Conservation (phyloP, 2,797 vertebrate genomes). For the Triplophysa bombifrons region DNA sequence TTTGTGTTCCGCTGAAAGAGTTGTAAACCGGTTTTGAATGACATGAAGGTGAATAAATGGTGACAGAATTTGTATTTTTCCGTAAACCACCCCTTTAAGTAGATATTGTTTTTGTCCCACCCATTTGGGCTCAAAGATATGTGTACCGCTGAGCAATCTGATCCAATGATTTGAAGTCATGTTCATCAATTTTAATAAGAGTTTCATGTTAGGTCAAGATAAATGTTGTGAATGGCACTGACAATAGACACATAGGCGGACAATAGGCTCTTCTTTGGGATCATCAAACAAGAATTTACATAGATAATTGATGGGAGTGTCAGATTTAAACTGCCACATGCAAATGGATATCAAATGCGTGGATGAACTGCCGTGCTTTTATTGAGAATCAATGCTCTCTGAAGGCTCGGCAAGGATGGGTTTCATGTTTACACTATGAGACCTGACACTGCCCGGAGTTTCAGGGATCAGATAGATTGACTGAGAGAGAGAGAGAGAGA, state of each 20-base stretch:
- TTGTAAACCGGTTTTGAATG: too few relatives aligned
- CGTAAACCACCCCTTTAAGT: neutral
- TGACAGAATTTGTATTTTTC: too few relatives aligned
- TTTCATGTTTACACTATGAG: slow-evolving; percentile 46
- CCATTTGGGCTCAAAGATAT: neutral
- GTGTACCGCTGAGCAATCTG: neutral
- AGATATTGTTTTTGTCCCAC: neutral
- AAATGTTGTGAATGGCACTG: neutral
- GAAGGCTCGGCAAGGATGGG: slow-evolving; percentile 44
- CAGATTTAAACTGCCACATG: slow-evolving; percentile 8
- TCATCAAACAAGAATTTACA: neutral
- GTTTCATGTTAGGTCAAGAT: neutral
- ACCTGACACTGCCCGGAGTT: slow-evolving; percentile 32
- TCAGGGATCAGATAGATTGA: slow-evolving; percentile 22
- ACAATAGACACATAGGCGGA: neutral
- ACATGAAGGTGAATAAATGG: too few relatives aligned
- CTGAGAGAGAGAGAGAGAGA: slow-evolving; percentile 12
- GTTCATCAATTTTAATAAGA: neutral
- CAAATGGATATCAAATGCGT: slow-evolving; percentile 21
- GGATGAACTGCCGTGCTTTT: slow-evolving; percentile 12
- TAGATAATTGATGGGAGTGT: slow-evolving; percentile 22
- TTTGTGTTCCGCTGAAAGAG: too few relatives aligned
- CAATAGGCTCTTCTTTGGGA: neutral
- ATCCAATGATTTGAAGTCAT: neutral
- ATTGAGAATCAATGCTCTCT: slow-evolving; percentile 39